Conservation (phyloP, 2,888 invertebrate genomes). For the Lepetodrilus schrolli region DNA sequence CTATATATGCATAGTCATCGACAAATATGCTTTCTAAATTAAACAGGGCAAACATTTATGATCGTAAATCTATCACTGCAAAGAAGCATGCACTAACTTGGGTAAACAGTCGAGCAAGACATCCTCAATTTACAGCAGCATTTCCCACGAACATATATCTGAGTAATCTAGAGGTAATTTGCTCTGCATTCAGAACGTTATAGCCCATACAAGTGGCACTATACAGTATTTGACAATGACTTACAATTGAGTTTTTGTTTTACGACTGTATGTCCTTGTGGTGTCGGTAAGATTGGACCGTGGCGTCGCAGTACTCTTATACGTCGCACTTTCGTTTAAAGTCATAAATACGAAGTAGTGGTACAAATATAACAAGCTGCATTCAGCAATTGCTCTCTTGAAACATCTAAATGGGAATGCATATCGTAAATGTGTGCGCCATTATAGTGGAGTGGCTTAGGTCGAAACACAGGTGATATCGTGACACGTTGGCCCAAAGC, state of each 20-base stretch:
- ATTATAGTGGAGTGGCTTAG: background rate
- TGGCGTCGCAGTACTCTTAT: background rate
- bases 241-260: conserved; percentile 3
- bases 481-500: background rate
- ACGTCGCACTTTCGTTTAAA: background rate
- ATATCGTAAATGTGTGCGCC: background rate
- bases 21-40: background rate
- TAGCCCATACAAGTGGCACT: background rate
- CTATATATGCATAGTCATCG: background rate
- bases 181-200: background rate
- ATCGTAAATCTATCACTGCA: background rate
- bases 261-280: background rate
- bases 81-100: background rate
- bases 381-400: background rate
- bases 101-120: background rate
- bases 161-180: background rate
- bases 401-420: background rate
- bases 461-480: background rate
- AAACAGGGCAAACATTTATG: background rate
- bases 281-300: background rate
- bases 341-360: background rate
- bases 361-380: background rate
- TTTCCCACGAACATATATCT: background rate
- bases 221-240: background rate
- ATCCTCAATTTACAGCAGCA: background rate